Evolutionary conservation across 2,113 vertebrate species (phyloP).

Genomic region (Rhinolophus ferrumequinum): DNA sequence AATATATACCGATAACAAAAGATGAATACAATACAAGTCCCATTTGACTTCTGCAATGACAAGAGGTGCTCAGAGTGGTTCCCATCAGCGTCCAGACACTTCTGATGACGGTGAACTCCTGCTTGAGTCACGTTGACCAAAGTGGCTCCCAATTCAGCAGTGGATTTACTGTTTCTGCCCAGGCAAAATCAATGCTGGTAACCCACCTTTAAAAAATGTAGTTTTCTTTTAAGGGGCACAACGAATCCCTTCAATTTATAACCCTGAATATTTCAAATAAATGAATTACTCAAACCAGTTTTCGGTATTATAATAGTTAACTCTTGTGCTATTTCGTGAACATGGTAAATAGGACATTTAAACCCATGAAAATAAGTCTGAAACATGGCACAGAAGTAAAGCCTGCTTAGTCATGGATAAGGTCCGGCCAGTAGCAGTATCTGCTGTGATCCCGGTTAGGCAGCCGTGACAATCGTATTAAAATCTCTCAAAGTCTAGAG

Average conservation of each 20-base stretch:
- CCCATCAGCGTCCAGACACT: no score
- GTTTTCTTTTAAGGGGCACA: background rate
- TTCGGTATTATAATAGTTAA: background rate
- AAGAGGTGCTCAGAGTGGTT: no score
- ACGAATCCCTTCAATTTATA: background rate
- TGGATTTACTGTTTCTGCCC: background rate
- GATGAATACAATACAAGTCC: no score
- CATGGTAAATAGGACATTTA: background rate
- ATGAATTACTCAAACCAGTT: background rate
- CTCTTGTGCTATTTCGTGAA: background rate
- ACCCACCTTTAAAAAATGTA: background rate
- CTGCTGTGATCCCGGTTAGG: background rate
- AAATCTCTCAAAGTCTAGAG: background rate
- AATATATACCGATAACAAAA: no score
- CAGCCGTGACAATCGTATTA: background rate
- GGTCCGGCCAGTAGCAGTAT: accelerated
- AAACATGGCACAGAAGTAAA: background rate
- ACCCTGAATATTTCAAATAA: background rate
- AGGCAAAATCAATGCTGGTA: background rate
- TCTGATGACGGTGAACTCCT: no score
- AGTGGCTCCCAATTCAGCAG: no score
- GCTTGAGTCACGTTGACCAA: no score
- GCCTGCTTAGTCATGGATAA: accelerated
- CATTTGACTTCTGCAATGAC: no score
- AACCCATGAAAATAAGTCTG: background rate